phyloP scores from a whole-genome alignment of 2,113 vertebrate species.

The Sphaerodactylus townsendi region DNA sequence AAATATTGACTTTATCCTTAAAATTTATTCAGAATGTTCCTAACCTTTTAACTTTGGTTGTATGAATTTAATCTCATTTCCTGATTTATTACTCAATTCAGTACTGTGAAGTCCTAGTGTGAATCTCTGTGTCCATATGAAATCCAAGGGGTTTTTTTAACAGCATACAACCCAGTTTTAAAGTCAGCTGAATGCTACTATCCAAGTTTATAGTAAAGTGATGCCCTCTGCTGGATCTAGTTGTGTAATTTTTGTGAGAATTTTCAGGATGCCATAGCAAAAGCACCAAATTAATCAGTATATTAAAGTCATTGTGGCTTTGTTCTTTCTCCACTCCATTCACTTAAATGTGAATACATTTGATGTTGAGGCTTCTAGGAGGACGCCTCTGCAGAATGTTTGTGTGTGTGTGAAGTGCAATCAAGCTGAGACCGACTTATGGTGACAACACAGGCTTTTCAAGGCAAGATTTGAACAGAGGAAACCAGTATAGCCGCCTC shows the following conservation, averaged over 20 bases:
- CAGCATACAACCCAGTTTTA: not conserved
- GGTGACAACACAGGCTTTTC: too few relatives aligned
- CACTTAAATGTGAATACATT: not conserved
- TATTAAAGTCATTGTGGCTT: not conserved
- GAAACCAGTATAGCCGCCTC: too few relatives aligned
- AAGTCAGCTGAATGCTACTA: accelerated
- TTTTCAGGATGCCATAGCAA: not conserved
- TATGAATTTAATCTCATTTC: not conserved
- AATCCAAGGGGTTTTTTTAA: not conserved
- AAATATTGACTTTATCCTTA: not conserved
- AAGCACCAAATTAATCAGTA: not conserved
- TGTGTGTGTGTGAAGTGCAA: too few relatives aligned
- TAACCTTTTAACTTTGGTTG: not conserved
- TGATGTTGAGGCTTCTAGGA: too few relatives aligned
- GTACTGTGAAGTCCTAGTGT: accelerated
- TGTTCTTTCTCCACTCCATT: not conserved
- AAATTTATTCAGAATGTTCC: not conserved
- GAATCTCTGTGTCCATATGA: not conserved
- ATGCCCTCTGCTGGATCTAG: constrained; percentile 68
- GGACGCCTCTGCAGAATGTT: too few relatives aligned
- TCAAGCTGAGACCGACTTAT: too few relatives aligned
- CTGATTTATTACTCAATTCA: not conserved
- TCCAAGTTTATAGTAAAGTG: constrained; percentile 53
- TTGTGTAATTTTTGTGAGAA: not conserved
- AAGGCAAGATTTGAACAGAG: too few relatives aligned